A percentile compares a stretch with the other conserved stretches of the same genome.
Evolutionary conservation across 2,797 vertebrate species (phyloP).

Genomic region (Cryptoblepharus egeriae): DNA sequence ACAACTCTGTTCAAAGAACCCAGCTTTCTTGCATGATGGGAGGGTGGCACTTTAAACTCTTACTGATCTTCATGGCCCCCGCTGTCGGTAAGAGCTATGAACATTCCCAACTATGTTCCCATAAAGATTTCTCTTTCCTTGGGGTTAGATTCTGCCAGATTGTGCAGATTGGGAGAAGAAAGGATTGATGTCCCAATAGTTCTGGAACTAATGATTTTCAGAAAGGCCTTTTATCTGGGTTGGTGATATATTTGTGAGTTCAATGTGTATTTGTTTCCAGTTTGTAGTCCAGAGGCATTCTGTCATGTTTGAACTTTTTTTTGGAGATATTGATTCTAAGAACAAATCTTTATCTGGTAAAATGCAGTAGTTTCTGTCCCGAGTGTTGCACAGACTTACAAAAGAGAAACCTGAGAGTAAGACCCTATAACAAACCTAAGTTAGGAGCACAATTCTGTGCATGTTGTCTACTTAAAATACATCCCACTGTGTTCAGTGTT

Average conservation of each 20-base stretch:
- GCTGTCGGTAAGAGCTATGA: conserved; percentile 50
- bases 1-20: neutral
- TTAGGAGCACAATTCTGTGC: too few species aligned
- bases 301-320: neutral
- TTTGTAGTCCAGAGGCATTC: neutral
- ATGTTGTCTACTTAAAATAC: too few species aligned
- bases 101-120: too few species aligned
- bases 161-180: neutral
- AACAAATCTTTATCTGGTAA: neutral
- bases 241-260: neutral
- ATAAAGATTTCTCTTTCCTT: neutral
- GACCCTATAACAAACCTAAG: too few species aligned
- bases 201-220: neutral
- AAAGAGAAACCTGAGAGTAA: too few species aligned
- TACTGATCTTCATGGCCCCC: conserved; percentile 32
- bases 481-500: too few species aligned
- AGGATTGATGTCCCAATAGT: too few species aligned
- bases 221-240: neutral
- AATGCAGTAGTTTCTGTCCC: too few species aligned
- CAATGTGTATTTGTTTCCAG: neutral
- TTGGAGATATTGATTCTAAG: neutral
- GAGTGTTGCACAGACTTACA: neutral
- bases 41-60: conserved; percentile 4
- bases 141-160: neutral
- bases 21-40: conserved; percentile 28